Conservation (phyloP, 2,113 vertebrate genomes). For the Sinocyclocheilus grahami region DNA sequence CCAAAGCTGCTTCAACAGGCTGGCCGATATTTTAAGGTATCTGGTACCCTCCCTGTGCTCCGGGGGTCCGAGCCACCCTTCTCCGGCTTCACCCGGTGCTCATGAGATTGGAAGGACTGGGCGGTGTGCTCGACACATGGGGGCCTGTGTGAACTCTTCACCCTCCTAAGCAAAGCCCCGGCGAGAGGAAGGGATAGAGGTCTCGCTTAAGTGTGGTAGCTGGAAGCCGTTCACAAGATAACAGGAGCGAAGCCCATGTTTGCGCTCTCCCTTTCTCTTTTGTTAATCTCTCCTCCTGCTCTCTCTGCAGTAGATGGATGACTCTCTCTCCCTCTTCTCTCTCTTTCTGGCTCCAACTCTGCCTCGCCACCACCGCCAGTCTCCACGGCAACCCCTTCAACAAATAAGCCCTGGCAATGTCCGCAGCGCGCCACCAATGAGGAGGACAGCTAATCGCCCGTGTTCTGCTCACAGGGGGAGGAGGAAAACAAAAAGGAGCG, state of each 20-base stretch:
- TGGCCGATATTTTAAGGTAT: slow-evolving; percentile 70
- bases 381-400: slow-evolving; percentile 93
- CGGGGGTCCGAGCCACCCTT: slow-evolving; percentile 69
- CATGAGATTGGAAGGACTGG: slow-evolving; percentile 68
- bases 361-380: slow-evolving; percentile 72
- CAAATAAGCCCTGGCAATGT: slow-evolving; percentile 80
- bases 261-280: slow-evolving; percentile 58
- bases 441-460: slow-evolving; percentile 66
- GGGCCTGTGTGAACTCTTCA: slow-evolving; percentile 56
- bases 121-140: slow-evolving; percentile 62
- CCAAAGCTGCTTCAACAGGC: slow-evolving; percentile 64
- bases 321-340: slow-evolving; percentile 75
- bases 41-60: slow-evolving; percentile 53
- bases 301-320: slow-evolving; percentile 62
- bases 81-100: slow-evolving; percentile 63
- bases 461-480: slow-evolving; percentile 11
- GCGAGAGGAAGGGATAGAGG: slow-evolving; percentile 14
- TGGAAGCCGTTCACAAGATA: slow-evolving; percentile 62
- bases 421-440: slow-evolving; percentile 63
- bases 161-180: slow-evolving; percentile 47
- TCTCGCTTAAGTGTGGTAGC: slow-evolving; percentile 53
- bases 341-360: slow-evolving; percentile 66
- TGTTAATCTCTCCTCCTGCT: slow-evolving; percentile 72
- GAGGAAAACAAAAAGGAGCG: slow-evolving; percentile 11
- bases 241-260: slow-evolving; percentile 68